Base-by-base conservation (phyloP, 2,888 invertebrate species). In the Meteorus colon region DNA sequence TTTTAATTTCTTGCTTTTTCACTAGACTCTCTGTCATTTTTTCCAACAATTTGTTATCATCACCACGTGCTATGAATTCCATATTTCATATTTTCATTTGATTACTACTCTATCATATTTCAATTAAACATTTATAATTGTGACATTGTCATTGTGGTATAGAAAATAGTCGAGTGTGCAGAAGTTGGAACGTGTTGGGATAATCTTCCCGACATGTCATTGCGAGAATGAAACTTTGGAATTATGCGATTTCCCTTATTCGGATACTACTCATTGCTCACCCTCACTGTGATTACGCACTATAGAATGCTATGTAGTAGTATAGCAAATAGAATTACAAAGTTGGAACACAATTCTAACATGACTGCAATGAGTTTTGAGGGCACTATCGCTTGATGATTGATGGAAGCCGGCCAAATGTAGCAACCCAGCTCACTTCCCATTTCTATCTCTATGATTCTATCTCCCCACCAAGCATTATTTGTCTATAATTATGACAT, bases 401-500 rank as follows among this genome's bases (percentile, higher is more conserved):
- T 63, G 73, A 75, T 71, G 73, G 45, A 73, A 59, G 62, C 60
- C 63, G 73, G 73, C 71, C 68, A 76, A 72, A 51, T 41, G 71
- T 78, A 73, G 72, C 73, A 73, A 72, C 19, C 34, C 14, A 6
- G 12, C 31, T 63, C 29, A 4, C 63, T 19, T 55, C 29, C 66
- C 12, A 45, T 66, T 67, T 73, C 51, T 41, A 48, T 48, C 48
- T 48, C n/a, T n/a, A 41, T 41, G 2, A n/a, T 16, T 34, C 19
- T 27, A n/a, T 5, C 16, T 65, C 5, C 19, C 41, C 3, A n/a
- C 24, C 67, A 55, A 29, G 27, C 12, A 66, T 73, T 73, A 73
- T 60, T 67, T 73, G 67, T 37, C 31, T 73, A 59, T 73, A 73
- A 73, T 73, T 73, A 73, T 73, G 59, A 41, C 45, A 67, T 67